Evolutionary conservation across 2,113 vertebrate species (phyloP).

Genomic region (Nycticorax nycticorax): DNA sequence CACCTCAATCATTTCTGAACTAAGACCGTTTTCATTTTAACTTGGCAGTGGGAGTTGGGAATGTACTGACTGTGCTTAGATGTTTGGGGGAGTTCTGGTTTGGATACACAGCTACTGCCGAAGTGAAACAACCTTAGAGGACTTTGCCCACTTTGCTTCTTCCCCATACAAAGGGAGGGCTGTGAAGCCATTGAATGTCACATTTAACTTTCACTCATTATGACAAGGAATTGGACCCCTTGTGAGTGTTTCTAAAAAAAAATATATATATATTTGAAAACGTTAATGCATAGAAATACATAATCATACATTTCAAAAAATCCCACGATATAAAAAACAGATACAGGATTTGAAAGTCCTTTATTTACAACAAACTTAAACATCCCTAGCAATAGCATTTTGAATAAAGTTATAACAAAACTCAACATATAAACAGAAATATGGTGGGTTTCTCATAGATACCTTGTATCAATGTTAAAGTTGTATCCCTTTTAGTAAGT

Average conservation of each 20-base stretch:
- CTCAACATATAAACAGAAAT: background rate
- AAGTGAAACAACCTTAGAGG: slow-evolving; percentile 53
- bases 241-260: background rate
- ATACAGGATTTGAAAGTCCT: background rate
- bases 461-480: background rate
- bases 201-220: background rate
- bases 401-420: background rate
- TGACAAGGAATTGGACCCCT: background rate
- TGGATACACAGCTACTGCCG: slow-evolving; percentile 47
- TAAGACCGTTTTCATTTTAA: slow-evolving; percentile 85
- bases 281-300: background rate
- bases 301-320: background rate
- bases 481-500: background rate
- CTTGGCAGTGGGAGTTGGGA: slow-evolving; percentile 84
- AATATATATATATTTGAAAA: background rate
- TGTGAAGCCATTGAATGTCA: background rate
- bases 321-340: background rate
- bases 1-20: slow-evolving; percentile 84
- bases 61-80: slow-evolving; percentile 77
- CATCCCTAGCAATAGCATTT: background rate
- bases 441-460: background rate
- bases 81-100: slow-evolving; percentile 64
- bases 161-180: background rate
- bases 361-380: background rate
- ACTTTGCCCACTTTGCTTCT: background rate